These are phyloP conservation scores for Phyto melanocephala DNA, from an alignment of 2,888 invertebrate genomes.

Conservation along the genomic window DNA sequence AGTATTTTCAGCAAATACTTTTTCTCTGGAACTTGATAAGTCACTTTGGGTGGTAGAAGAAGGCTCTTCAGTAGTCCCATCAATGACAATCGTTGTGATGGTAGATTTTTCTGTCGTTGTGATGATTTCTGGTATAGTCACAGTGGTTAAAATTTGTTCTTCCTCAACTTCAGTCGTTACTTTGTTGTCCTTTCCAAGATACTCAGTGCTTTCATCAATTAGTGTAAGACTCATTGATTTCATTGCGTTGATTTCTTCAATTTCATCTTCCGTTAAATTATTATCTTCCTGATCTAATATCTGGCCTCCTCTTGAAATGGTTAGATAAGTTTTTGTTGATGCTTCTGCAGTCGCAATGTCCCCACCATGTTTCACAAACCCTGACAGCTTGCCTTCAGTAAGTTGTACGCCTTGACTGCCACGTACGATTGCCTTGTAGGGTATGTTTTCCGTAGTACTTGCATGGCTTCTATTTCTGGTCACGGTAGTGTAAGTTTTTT, in stretches of 20 bases:
- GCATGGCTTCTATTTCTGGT: neutral
- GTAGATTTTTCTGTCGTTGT: neutral
- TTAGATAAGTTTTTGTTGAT: conserved; percentile 43
- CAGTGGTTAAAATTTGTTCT: neutral
- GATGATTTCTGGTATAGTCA: neutral
- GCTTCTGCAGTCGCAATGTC: neutral
- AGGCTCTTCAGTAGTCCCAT: neutral
- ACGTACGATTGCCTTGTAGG: conserved; percentile 69
- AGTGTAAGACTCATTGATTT: neutral
- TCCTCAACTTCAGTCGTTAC: neutral
- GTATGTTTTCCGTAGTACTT: conserved; percentile 61
- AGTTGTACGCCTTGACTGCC: conserved; percentile 66
- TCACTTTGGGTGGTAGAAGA: neutral
- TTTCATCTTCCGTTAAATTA: neutral
- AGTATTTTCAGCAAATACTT: no score
- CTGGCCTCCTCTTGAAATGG: conserved; percentile 67
- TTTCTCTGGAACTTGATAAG: no score
- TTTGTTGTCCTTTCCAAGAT: neutral
- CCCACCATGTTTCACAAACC: conserved; percentile 63
- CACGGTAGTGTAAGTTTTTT: conserved; percentile 48
- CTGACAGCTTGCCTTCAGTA: conserved; percentile 67
- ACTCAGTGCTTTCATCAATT: neutral
- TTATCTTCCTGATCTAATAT: neutral
- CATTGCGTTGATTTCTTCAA: neutral
- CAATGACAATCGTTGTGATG: neutral